Evolutionary conservation across 2,113 vertebrate genomes (phyloP), one percentile per base, ranked within the genome.

Genomic region (Ranitomeya variabilis): DNA sequence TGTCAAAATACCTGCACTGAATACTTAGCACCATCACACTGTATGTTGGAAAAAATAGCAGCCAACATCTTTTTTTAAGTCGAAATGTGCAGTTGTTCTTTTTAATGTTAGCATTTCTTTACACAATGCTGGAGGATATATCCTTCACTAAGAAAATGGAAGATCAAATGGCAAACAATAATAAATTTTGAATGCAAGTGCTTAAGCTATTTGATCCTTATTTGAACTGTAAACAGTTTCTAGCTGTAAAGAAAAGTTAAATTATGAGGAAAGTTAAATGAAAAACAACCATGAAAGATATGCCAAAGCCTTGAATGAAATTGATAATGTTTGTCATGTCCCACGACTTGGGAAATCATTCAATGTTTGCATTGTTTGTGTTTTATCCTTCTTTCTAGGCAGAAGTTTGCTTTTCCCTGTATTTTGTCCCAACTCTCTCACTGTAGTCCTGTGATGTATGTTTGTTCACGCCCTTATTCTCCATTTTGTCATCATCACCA

Each of bases 181-280:
- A 83, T 83, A 83, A 18, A 83, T 83, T 69, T 83, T 83, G 81
- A 83, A 83, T 67, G 64, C n/a, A 69, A 69, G 81, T 83, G 62
- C 81, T 83, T 83, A 69, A 83, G 81, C 55, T 83, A 54, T 52
- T 69, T 83, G 81, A 83, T 83, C 64, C 81, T 83, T 83, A 83
- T 54, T 52, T 83, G 81, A 83, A 69, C 81, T 52, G 26, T 69
- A 83, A 69, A 83, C 37, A 83, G 18, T 83, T 66, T 67, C 45
- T 51, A 83, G 14, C 37, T 52, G 60, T 52, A 14, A 57, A 59
- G 23, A 59, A 60, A 80, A 80, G 78, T 80, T 80, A 26, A n/a
- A 80, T 26, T 16, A 59, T 31, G 26, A 31, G 78, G 14, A 26
- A 80, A 59, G 54, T 78, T 26, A 80, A 59, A 59, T 59, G n/a